Base-by-base conservation (phyloP, 2,888 invertebrate species). In the Cerceris ruficornis region DNA sequence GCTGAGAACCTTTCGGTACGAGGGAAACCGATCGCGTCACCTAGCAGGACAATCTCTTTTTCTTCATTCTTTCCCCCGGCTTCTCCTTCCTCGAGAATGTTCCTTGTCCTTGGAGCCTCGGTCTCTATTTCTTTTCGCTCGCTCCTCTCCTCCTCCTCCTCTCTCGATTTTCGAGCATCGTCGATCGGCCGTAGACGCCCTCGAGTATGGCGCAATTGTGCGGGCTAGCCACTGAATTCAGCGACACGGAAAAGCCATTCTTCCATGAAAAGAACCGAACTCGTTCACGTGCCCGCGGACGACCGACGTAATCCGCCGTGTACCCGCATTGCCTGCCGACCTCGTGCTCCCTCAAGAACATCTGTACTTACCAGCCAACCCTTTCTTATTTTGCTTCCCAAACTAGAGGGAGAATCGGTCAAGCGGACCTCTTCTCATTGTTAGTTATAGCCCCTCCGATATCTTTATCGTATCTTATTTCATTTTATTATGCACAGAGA, bases 241-340 rank as follows among this genome's bases (percentile, higher is more conserved):
- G 80, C 87, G 88, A 91, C 91, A 90, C 85, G 90, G 87, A 91
- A 91, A 91, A 90, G 90, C 89, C 89, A 91, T 90, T 91, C 86
- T 90, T 89, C 88, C 82, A 88, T 88, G 84, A 84, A 86, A 83
- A 81, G 85, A 78, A 82, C 80, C 78, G 81, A 81, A 86, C 81
- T 75, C 69, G 81, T 81, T 80, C 75, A 61, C 68, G 71, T 68
- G 60, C 62, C 52, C 67, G 71, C 72, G 72, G 69, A 77, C 69
- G 69, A 28, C 62, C 58, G 17, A 15, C 67, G 60, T 69, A 77
- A 75, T 83, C 77, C 76, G 72, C 69, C 71, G 70, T 75, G 66
- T 50, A 62, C 64, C 73, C 67, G 72, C 65, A 75, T 71, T 75
- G 62, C 58, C 65, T 49, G 50, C 54, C 43, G 58, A 49, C 57